These are phyloP conservation scores for Eutolmus rufibarbis DNA, from an alignment of 2,888 invertebrate genomes.

Conservation along the genomic window DNA sequence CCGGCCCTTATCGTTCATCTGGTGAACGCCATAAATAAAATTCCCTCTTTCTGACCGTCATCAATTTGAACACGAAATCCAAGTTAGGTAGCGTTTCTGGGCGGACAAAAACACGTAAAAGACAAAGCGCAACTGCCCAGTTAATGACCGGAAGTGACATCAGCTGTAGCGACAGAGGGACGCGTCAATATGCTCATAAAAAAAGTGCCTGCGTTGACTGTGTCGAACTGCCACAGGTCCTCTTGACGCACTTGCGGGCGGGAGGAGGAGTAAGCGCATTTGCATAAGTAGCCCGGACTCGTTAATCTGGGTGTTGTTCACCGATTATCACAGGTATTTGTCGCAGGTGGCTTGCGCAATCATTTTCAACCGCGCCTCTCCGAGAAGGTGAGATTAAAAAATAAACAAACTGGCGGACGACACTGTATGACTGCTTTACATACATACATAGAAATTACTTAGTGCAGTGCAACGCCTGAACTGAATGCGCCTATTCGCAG, in stretches of 20 bases:
- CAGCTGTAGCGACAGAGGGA: not conserved
- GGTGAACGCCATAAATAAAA: not conserved
- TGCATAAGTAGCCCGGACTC: not conserved
- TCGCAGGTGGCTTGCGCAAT: not conserved
- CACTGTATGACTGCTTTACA: not conserved
- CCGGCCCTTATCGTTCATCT: not conserved
- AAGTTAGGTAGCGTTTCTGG: not conserved
- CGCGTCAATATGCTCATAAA: not conserved
- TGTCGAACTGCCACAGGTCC: not conserved
- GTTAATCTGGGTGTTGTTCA: not conserved
- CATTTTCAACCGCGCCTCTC: not conserved
- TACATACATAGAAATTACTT: not conserved
- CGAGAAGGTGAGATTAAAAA: not conserved
- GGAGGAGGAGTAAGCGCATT: not conserved
- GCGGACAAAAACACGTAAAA: not conserved
- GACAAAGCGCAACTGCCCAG: not conserved
- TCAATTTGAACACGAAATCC: not conserved
- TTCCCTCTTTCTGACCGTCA: not conserved
- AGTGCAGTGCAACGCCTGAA: not conserved
- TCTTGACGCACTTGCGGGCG: not conserved
- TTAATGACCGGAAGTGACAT: slow-evolving; percentile 24
- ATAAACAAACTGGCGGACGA: not conserved
- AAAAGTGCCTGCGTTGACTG: not conserved
- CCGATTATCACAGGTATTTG: slow-evolving; percentile 11
- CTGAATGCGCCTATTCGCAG: not conserved